Conservation (phyloP, 2,797 vertebrate genomes). For the Botia kubotai region DNA sequence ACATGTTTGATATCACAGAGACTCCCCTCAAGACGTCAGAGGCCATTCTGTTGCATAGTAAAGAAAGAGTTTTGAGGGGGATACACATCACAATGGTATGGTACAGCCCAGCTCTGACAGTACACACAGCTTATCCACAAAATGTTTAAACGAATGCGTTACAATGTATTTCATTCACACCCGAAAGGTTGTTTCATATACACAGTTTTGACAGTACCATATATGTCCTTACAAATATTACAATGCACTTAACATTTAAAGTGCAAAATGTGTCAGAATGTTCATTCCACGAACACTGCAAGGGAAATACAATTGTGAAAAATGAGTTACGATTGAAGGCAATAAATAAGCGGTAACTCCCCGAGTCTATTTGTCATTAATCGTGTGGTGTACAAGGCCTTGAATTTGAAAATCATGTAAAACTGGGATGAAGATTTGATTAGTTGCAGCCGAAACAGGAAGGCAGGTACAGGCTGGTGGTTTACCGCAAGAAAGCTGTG, state of each 20-base stretch:
- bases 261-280: constrained; percentile 7
- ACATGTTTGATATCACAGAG: constrained; percentile 79
- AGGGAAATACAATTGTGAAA: constrained; percentile 3
- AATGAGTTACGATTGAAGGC: constrained; percentile 6
- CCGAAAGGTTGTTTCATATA: neutral
- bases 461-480: constrained; percentile 77
- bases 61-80: constrained; percentile 75
- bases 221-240: constrained; percentile 10
- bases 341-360: neutral
- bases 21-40: constrained; percentile 66
- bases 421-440: constrained; percentile 63
- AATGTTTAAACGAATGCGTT: neutral
- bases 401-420: neutral
- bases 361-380: constrained; percentile 3
- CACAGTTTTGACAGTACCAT: constrained; percentile 14
- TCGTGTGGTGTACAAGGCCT: neutral
- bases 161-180: constrained; percentile 1
- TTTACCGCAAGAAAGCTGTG: constrained; percentile 77
- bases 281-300: neutral
- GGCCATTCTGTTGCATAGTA: constrained; percentile 90
- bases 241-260: neutral
- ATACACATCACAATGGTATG: constrained; percentile 48
- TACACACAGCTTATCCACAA: constrained; percentile 49
- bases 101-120: constrained; percentile 68
- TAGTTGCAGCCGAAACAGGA: constrained; percentile 71